phyloP scores from a whole-genome alignment of 2,888 invertebrate species.

The Rotaria sp. region DNA sequence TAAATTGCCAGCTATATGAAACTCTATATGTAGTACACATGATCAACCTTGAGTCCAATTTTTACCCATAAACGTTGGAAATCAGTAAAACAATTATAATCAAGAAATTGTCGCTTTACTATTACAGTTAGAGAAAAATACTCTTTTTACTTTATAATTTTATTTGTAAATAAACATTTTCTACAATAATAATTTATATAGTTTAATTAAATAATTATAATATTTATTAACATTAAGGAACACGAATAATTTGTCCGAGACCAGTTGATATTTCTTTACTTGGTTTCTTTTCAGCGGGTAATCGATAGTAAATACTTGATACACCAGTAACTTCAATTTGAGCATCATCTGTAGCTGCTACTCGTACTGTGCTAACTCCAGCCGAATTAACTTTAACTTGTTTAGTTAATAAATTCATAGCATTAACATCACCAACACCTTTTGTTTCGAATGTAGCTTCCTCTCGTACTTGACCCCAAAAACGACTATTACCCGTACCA shows the following conservation, averaged over 20 bases:
- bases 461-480: not conserved
- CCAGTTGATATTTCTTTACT: not conserved
- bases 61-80: not conserved
- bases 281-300: not conserved
- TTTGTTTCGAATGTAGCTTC: not conserved
- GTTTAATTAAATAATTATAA: not conserved
- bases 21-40: no score
- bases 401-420: not conserved
- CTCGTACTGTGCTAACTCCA: not conserved
- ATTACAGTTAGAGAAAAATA: no score
- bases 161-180: not conserved
- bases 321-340: constrained; percentile 2
- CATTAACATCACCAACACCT: not conserved
- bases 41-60: not conserved
- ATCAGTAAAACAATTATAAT: not conserved
- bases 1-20: no score
- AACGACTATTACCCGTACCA: not conserved
- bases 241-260: not conserved
- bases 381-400: not conserved
- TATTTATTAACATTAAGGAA: not conserved
- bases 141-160: not conserved
- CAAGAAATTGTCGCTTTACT: no score
- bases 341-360: not conserved
- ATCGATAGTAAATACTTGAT: not conserved
- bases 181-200: not conserved